A percentile compares a stretch with the other conserved stretches of the same genome.
These are phyloP conservation scores for Tetragonisca angustula DNA, from an alignment of 2,888 invertebrate species.

Conservation along the genomic window DNA sequence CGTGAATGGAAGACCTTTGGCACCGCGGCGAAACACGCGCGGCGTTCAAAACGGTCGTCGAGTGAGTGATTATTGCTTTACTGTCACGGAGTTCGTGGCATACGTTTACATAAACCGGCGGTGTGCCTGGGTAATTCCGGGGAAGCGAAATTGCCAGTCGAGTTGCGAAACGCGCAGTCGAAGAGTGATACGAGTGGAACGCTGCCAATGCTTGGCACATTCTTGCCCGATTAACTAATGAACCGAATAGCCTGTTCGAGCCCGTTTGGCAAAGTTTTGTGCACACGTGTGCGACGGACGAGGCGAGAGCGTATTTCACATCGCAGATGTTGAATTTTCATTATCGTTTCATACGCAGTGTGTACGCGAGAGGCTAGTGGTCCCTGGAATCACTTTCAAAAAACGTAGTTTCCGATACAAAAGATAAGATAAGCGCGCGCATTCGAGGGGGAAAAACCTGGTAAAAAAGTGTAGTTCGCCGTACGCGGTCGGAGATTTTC, in stretches of 20 bases:
- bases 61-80: constrained; percentile 7
- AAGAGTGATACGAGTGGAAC: background rate
- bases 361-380: background rate
- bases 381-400: background rate
- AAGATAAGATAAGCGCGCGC: background rate
- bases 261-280: no score
- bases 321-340: background rate
- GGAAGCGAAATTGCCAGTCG: background rate
- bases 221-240: background rate
- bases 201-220: background rate
- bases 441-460: background rate
- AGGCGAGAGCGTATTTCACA: no score
- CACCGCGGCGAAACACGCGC: background rate
- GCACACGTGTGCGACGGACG: background rate
- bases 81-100: constrained; percentile 1
- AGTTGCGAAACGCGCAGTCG: background rate
- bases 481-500: background rate
- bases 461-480: background rate
- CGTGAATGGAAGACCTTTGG: constrained; percentile 11
- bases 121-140: background rate
- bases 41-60: background rate
- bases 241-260: no score
- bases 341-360: background rate
- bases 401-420: background rate
- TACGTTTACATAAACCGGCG: constrained; percentile 5